Evolutionary conservation across 92 coral and sea anemone species (phyloP).

Genomic region (Epizoanthus ramosus): DNA sequence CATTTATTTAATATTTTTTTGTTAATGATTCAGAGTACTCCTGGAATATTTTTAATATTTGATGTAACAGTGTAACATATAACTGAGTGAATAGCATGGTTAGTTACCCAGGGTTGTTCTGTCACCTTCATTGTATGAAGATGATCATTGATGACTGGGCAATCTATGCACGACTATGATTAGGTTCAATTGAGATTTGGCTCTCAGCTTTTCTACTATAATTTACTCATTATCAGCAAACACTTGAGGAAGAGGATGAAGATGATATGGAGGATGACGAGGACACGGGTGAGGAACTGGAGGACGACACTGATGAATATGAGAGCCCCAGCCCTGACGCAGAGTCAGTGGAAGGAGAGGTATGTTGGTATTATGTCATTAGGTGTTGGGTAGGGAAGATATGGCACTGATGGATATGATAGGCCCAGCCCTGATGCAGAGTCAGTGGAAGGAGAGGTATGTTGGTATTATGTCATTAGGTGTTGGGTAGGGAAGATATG

Average conservation of each 20-base stretch:
- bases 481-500: conserved; percentile 39
- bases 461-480: neutral
- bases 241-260: conserved; percentile 87
- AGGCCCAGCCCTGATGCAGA: conserved; percentile 90
- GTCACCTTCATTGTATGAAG: no score
- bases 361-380: conserved; percentile 6
- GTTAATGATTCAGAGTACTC: no score
- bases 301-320: conserved; percentile 97
- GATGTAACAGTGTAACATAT: no score
- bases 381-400: neutral
- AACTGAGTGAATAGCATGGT: no score
- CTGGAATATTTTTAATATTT: no score
- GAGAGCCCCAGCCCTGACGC: conserved; percentile 92
- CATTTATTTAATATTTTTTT: no score
- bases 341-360: conserved; percentile 94
- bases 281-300: conserved; percentile 93
- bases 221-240: conserved; percentile 38
- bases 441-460: conserved; percentile 90
- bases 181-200: no score
- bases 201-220: no score
- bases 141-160: no score
- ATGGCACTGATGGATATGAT: conserved; percentile 95
- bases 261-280: conserved; percentile 96
- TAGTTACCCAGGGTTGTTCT: no score
- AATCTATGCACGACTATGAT: no score